Evolutionary conservation across 2,113 vertebrate genomes (phyloP).

Genomic region (Suricata suricatta): DNA sequence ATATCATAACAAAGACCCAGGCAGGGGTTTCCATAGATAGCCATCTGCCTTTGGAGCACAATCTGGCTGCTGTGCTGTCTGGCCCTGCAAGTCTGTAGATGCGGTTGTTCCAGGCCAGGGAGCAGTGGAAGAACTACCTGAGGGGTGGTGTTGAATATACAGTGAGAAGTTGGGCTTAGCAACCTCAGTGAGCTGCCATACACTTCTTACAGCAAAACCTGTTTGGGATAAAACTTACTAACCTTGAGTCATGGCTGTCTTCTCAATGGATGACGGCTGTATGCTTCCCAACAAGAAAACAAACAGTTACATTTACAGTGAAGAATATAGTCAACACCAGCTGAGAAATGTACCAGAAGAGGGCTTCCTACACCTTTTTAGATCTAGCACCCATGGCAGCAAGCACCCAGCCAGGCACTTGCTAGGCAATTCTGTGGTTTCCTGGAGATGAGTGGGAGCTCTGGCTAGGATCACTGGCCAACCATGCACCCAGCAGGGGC

Average conservation of each 20-base stretch:
- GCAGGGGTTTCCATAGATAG: background rate
- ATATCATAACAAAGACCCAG: background rate
- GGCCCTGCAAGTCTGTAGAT: background rate
- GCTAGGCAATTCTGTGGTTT: background rate
- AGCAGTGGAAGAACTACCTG: background rate
- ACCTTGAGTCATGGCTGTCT: background rate
- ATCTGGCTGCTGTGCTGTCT: background rate
- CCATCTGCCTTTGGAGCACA: background rate
- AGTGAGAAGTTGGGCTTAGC: background rate
- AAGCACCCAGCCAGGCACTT: background rate
- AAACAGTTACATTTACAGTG: background rate
- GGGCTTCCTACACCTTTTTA: background rate
- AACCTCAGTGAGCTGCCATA: fast-evolving
- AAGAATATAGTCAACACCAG: background rate
- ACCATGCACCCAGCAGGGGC: background rate
- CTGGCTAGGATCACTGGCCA: background rate
- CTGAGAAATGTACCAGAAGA: background rate
- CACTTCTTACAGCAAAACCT: background rate
- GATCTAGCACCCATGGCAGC: background rate
- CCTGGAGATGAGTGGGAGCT: background rate
- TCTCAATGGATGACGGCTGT: background rate
- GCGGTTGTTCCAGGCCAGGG: no score
- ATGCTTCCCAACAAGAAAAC: background rate
- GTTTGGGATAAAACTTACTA: background rate
- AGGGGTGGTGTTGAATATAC: fast-evolving